Evolutionary conservation across 1,140 invertebrate genomes (phyloP).

Genomic region (Zaprionus kolodkinae): DNA sequence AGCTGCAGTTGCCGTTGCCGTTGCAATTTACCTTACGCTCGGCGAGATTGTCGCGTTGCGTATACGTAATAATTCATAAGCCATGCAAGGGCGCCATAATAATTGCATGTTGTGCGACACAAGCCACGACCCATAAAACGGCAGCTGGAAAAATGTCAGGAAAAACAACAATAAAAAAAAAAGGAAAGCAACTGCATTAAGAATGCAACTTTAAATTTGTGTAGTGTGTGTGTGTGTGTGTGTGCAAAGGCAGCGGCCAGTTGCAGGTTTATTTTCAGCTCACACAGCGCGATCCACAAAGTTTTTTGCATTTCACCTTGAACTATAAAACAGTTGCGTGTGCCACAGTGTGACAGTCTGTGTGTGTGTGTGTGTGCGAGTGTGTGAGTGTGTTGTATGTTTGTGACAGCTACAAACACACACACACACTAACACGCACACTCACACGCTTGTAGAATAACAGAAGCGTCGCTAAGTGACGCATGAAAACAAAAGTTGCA

Average conservation of each 20-base stretch:
- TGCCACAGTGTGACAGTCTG: background rate
- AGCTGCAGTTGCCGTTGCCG: background rate
- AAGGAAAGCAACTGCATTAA: slow-evolving; percentile 4
- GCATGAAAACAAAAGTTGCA: slow-evolving; percentile 66
- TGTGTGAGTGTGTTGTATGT: slow-evolving; percentile 9
- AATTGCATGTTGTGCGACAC: slow-evolving; percentile 58
- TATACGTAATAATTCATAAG: slow-evolving; percentile 80
- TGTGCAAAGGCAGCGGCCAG: slow-evolving; percentile 31
- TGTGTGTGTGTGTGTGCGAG: slow-evolving; percentile 5
- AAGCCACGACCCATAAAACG: slow-evolving; percentile 25
- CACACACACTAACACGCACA: slow-evolving; percentile 6
- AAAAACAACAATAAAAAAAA: background rate
- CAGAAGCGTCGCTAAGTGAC: slow-evolving; percentile 46
- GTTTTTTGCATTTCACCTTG: slow-evolving; percentile 77
- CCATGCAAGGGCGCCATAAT: slow-evolving; percentile 70
- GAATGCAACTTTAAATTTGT: slow-evolving; percentile 42
- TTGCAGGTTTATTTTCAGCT: slow-evolving; percentile 58
- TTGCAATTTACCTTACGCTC: slow-evolving; percentile 26
- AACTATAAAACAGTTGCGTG: slow-evolving; percentile 64
- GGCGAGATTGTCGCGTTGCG: slow-evolving; percentile 60
- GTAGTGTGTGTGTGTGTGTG: background rate
- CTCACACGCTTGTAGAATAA: slow-evolving; percentile 15
- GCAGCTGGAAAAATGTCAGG: slow-evolving; percentile 22
- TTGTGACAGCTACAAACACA: slow-evolving; percentile 29
- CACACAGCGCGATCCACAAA: slow-evolving; percentile 37